A percentile compares a stretch with the other conserved stretches of the same genome.
Conservation (phyloP, 2,888 invertebrate genomes). For the Cephus rjabovi region DNA sequence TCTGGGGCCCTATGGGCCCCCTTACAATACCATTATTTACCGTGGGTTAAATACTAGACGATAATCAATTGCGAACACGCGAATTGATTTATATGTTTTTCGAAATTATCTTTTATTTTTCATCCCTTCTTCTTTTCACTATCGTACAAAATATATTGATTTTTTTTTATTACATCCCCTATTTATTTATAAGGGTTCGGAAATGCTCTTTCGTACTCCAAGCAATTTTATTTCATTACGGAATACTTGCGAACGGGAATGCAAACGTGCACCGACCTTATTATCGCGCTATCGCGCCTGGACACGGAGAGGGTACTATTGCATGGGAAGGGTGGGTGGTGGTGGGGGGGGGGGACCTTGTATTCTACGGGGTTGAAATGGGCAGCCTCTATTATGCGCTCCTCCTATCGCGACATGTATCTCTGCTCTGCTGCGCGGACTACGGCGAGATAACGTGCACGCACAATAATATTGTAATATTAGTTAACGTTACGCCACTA, state of each 20-base stretch:
- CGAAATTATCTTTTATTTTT: too few relatives aligned
- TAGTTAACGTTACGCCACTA: constrained; percentile 15
- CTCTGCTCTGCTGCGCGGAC: constrained; percentile 46
- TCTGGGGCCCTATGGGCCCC: neutral
- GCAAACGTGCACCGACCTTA: constrained; percentile 38
- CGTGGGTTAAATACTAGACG: neutral
- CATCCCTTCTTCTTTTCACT: neutral
- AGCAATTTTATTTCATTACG: neutral
- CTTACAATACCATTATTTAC: constrained; percentile 41
- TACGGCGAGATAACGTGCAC: constrained; percentile 59
- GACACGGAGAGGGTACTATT: constrained; percentile 45
- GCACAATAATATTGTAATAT: constrained; percentile 27
- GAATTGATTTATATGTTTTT: neutral
- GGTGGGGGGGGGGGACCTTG: constrained; percentile 35
- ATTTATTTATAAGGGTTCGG: neutral
- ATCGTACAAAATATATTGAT: neutral
- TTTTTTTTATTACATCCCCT: neutral
- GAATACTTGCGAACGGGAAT: neutral
- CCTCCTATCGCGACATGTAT: constrained; percentile 50
- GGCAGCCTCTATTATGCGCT: constrained; percentile 37
- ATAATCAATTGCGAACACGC: neutral
- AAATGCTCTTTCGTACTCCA: neutral
- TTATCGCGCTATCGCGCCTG: constrained; percentile 54
- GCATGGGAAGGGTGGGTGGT: constrained; percentile 31
- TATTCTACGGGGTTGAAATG: constrained; percentile 43